Conservation (phyloP, 2,888 invertebrate species). For the Agrilus mali region DNA sequence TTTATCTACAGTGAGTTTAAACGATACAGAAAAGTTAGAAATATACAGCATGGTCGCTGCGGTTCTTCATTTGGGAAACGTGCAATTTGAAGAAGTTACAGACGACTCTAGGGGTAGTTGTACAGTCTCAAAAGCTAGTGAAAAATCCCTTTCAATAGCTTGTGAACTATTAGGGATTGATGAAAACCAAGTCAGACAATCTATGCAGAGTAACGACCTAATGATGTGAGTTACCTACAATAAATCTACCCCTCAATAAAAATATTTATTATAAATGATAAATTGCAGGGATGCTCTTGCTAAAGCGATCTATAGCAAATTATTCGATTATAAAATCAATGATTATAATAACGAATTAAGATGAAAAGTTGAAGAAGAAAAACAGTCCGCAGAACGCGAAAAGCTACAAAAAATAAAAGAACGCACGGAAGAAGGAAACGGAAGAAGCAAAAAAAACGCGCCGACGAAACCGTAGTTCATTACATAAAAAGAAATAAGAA, state of each 20-base stretch:
- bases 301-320: constrained; percentile 86
- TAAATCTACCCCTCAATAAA: background rate
- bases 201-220: constrained; percentile 92
- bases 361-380: too few relatives aligned
- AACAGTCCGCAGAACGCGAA: too few relatives aligned
- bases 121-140: constrained; percentile 49
- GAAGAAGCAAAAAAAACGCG: too few relatives aligned
- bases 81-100: constrained; percentile 84
- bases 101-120: constrained; percentile 78
- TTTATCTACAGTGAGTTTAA: constrained; percentile 33
- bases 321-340: constrained; percentile 97
- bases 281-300: constrained; percentile 76
- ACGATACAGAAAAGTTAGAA: constrained; percentile 56
- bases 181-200: constrained; percentile 63
- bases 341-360: too few relatives aligned
- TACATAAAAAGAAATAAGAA: too few relatives aligned
- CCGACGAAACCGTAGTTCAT: too few relatives aligned
- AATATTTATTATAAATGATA: background rate
- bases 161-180: constrained; percentile 62
- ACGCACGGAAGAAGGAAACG: too few relatives aligned
- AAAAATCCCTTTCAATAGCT: constrained; percentile 55
- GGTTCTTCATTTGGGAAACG: constrained; percentile 89
- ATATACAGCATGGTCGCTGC: constrained; percentile 86
- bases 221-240: constrained; percentile 66
- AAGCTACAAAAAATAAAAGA: too few relatives aligned